Evolutionary conservation across 2,113 vertebrate species (phyloP), one percentile per base, ranked within the genome.

Genomic region (Micronisus gabar): DNA sequence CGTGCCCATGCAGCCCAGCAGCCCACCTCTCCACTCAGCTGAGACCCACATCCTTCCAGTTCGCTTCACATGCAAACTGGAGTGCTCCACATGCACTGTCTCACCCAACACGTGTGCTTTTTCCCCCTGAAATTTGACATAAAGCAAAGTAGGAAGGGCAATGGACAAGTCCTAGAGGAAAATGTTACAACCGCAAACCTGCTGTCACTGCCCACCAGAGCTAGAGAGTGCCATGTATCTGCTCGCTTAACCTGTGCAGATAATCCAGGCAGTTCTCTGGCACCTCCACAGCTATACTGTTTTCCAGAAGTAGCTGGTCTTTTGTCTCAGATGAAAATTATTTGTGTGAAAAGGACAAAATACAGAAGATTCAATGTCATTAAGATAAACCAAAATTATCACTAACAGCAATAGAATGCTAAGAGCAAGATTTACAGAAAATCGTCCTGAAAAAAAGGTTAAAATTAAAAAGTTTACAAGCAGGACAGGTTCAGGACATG

Each of bases 71-170:
- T 2, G 17, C 3, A 43, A 76, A 36, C 41, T 40, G 55, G 66
- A 68, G 55, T 21, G 13, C 55, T 52, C 6, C 59, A 21, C 22
- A 36, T 1, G 3, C 21, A 3, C 56, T 41, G 30, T 21, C 15
- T 45, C 3, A 18, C 48, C 67, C 53, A 41, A 30, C 48, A 15
- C 1, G 0, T 13, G 2, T 4, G n/a, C 10, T 81, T 6, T 11
- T 40, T 0, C 9, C 20, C 4, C n/a, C 16, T 7, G 7, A 40
- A 89, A 84, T 53, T 6, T 0, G 0, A 17, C 29, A 59, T 2
- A 41, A 88, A 74, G 7, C 19, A 45, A 84, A 88, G 19, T 25
- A 72, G 66, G 27, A 34, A n/a, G 15, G 32, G 19, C 15, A 76
- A 9, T 2, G 9, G 41, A 6, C 6, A 47, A 32, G 10, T 56